Conservation (phyloP, 2,888 invertebrate species). For the Actias luna region DNA sequence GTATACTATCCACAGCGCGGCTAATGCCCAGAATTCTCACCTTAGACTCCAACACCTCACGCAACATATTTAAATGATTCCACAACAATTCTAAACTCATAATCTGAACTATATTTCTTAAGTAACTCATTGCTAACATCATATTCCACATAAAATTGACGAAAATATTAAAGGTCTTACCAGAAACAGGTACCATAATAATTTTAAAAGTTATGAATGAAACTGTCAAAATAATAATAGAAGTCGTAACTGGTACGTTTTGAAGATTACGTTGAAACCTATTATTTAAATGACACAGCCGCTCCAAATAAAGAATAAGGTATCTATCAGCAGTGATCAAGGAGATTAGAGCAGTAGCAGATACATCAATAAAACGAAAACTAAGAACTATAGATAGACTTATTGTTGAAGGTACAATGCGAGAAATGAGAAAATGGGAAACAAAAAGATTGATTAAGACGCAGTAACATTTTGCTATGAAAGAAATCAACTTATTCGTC, state of each 20-base stretch:
- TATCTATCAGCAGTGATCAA: background rate
- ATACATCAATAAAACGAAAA: background rate
- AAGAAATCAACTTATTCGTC: background rate
- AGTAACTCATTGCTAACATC: background rate
- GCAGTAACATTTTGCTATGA: background rate
- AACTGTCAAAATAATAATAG: background rate
- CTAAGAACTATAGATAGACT: background rate
- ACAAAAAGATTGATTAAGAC: background rate
- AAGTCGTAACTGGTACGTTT: background rate
- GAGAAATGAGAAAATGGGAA: background rate
- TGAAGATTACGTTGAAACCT: background rate
- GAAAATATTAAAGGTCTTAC: background rate
- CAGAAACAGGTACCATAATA: accelerated
- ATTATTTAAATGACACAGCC: background rate
- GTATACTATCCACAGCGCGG: background rate
- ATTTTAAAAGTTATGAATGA: background rate
- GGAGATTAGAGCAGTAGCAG: background rate
- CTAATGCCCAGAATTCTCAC: background rate
- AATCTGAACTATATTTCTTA: background rate
- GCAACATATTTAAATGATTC: background rate
- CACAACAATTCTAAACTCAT: background rate
- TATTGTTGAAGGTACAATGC: background rate
- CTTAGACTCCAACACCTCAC: background rate
- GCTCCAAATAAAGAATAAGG: background rate
- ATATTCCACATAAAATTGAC: background rate